Conservation (phyloP, 2,797 vertebrate genomes). For the Chaetophractus vellerosus region DNA sequence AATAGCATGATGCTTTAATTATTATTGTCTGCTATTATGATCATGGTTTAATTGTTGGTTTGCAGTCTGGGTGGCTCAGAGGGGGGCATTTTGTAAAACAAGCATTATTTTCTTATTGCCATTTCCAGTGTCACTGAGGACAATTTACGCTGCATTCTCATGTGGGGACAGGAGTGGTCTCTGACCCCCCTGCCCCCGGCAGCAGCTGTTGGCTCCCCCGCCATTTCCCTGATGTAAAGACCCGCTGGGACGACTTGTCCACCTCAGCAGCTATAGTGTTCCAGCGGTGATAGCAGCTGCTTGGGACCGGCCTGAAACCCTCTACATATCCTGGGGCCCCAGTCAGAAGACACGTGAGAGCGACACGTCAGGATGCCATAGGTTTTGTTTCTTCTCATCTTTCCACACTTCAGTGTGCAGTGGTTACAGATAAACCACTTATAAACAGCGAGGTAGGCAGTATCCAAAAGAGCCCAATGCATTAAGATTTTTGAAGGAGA, state of each 20-base stretch:
- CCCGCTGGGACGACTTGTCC: accelerated
- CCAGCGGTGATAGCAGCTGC: neutral
- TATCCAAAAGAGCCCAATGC: neutral
- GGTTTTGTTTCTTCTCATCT: neutral
- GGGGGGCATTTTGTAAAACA: constrained; percentile 54
- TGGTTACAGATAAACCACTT: neutral
- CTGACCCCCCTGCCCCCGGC: neutral
- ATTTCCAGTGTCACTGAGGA: constrained; percentile 54
- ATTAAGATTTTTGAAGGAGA: neutral
- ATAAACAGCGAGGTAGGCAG: neutral
- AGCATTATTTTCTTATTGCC: constrained; percentile 70
- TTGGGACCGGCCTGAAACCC: neutral
- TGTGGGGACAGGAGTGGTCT: constrained; percentile 56
- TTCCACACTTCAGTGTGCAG: neutral
- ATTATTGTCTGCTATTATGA: constrained; percentile 73
- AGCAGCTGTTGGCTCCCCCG: neutral
- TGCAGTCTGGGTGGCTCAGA: constrained; percentile 50
- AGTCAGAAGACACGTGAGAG: constrained; percentile 42
- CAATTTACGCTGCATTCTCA: constrained; percentile 63
- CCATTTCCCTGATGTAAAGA: neutral
- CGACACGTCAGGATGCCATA: neutral
- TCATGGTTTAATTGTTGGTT: constrained; percentile 75
- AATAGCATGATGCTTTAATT: constrained; percentile 69
- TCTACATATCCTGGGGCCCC: neutral
- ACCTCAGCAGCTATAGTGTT: accelerated